phyloP scores from a whole-genome alignment of 2,797 vertebrate species.

The Eremophila alpestris region DNA sequence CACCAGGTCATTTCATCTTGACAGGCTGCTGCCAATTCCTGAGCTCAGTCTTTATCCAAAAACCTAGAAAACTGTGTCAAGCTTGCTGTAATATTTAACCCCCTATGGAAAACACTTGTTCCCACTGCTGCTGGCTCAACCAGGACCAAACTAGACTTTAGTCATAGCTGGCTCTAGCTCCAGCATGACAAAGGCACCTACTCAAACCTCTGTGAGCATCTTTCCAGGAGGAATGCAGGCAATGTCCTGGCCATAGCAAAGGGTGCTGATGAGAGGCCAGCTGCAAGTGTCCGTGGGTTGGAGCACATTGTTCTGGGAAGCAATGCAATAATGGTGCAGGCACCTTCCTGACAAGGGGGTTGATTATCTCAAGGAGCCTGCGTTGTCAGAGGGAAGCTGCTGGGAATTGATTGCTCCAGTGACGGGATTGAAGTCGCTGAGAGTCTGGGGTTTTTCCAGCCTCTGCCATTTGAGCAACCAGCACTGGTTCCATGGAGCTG shows the following conservation, averaged over 20 bases:
- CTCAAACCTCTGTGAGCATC: not conserved
- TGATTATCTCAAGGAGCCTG: not conserved
- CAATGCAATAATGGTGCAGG: not conserved
- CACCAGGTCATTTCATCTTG: not conserved
- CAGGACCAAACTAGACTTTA: not conserved
- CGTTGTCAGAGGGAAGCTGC: not conserved
- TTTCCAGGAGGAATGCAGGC: not conserved
- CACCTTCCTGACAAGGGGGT: fast-evolving
- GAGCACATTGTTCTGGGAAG: not conserved
- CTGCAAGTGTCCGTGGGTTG: fast-evolving
- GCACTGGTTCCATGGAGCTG: not conserved
- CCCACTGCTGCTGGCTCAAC: not conserved
- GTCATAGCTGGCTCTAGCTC: not conserved
- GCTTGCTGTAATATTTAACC: not conserved
- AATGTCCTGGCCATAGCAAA: fast-evolving
- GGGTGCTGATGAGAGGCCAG: not conserved
- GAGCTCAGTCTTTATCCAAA: conserved; percentile 6
- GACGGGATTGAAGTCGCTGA: not conserved
- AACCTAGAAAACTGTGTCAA: conserved; percentile 36
- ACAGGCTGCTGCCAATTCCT: conserved; percentile 1
- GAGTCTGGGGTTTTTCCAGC: conserved; percentile 14
- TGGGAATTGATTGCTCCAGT: not conserved
- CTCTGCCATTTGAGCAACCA: not conserved
- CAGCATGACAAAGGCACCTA: not conserved
- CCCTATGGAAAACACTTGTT: not conserved